Base-by-base conservation (phyloP, 2,888 invertebrate species). In the Polyploca ridens region DNA sequence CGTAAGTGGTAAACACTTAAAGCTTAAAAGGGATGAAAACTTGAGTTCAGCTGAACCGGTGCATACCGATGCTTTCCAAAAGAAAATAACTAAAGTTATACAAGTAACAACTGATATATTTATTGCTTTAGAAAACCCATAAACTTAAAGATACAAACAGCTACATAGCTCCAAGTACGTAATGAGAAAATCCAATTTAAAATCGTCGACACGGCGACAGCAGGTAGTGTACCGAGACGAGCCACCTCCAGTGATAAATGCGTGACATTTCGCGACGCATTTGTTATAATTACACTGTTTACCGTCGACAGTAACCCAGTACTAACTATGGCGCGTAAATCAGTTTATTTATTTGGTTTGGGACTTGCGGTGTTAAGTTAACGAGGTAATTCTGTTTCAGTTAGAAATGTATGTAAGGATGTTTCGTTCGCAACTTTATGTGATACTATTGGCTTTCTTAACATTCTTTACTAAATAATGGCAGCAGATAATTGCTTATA, bases 251-350 rank as follows among this genome's bases (percentile, higher is more conserved):
- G 81, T 83, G 83, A 83, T 83, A 83, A 84, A 85, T 81, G 79
- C 67, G 70, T 78, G 83, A 81, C 77, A 78, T 75, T 77, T 73
- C 75, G 66, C 74, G 75, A 78, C 75, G 76, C 75, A 79, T 78
- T 66, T 65, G 71, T 68, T 73, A 74, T 76, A 73, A 75, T 80
- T 76, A 72, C 68, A 41, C 68, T 72, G 41, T 71, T 72, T 71
- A 70, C 68, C 65, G 64, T 62, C 64, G 63, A 58, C 62, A 33
- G 33, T 63, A 60, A 19, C 16, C 41, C 41, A 19, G 19, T 19
- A 10, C 16, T 54, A 19, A 54, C 54, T 19, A 19, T 19, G 19
- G n/a, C 54, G 10, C 54, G 54, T 54, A 54, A 54, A 54, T 19
- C 19, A 54, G 49, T 49, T 49, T 49, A 54, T 19, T 19, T 54